These are phyloP conservation scores for Drosophila tripunctata DNA, from an alignment of 2,888 invertebrate species.

Conservation along the genomic window DNA sequence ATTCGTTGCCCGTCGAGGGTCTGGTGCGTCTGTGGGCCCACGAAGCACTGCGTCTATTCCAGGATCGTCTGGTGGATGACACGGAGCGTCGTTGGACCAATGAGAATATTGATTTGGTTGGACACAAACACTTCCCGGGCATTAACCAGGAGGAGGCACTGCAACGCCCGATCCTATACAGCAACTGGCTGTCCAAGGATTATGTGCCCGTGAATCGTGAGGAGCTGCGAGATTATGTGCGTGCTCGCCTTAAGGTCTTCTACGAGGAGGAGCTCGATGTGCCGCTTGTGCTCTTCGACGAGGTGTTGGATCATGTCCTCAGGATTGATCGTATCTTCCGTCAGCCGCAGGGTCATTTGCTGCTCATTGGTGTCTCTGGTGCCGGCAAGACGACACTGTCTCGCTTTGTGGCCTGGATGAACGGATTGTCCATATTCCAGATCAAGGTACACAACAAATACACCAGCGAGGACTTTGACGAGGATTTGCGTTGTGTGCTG, in stretches of 20 bases:
- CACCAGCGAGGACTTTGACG: constrained; percentile 99
- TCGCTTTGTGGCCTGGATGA: constrained; percentile 99
- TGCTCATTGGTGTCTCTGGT: constrained; percentile 99
- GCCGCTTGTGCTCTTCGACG: constrained; percentile 98
- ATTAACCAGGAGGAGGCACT: constrained; percentile 93
- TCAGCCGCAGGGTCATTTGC: constrained; percentile 98
- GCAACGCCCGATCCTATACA: constrained; percentile 97
- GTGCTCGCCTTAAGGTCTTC: constrained; percentile 98
- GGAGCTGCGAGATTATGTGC: constrained; percentile 97
- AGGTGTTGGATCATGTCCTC: constrained; percentile 99
- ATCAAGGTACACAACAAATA: constrained; percentile 99
- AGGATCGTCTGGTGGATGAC: constrained; percentile 97
- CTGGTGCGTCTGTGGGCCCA: constrained; percentile 99
- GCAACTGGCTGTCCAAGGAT: constrained; percentile 99
- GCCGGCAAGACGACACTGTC: constrained; percentile 99
- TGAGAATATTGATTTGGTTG: constrained; percentile 97
- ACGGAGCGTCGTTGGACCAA: constrained; percentile 98
- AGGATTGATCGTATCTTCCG: constrained; percentile 99
- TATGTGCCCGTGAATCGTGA: constrained; percentile 98
- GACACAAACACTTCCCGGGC: constrained; percentile 96
- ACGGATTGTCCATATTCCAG: constrained; percentile 99
- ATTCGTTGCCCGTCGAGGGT: constrained; percentile 95
- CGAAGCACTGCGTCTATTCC: constrained; percentile 98
- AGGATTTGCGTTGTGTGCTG: constrained; percentile 95
- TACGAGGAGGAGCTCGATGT: constrained; percentile 99